These are phyloP conservation scores for Spermophilus dauricus DNA, from an alignment of 2,113 vertebrate species.

Conservation along the genomic window DNA sequence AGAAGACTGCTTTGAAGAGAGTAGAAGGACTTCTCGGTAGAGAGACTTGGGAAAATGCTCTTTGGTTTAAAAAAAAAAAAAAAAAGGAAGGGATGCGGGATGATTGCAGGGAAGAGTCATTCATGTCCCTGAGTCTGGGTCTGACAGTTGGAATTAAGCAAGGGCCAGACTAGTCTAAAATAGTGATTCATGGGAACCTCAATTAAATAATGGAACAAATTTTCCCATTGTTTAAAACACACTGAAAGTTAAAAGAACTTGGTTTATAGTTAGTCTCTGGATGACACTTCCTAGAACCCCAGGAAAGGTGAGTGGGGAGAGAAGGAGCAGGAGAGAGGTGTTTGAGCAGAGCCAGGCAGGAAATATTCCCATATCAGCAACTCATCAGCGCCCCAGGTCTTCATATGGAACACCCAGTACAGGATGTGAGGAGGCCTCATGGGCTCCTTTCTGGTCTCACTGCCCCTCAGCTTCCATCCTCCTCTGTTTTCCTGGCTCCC, in stretches of 20 bases:
- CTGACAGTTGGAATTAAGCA: background rate
- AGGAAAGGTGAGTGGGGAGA: background rate
- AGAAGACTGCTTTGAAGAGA: background rate
- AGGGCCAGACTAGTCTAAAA: background rate
- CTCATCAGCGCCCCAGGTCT: background rate
- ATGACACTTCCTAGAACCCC: background rate
- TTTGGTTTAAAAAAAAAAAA: background rate
- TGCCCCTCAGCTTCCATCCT: background rate
- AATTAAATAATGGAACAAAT: background rate
- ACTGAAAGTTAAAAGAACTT: background rate
- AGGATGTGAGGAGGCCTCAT: rapidly evolving
- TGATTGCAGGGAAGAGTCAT: rapidly evolving
- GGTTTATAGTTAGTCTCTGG: background rate
- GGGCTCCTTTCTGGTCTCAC: background rate
- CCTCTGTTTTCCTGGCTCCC: background rate
- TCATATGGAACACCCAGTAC: rapidly evolving
- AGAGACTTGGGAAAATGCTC: background rate
- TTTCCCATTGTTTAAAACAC: background rate
- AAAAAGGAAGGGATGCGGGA: no score
- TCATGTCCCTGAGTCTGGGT: background rate
- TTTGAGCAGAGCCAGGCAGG: background rate
- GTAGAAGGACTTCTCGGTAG: background rate
- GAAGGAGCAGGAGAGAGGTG: background rate
- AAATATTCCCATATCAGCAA: background rate
- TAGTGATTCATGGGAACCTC: background rate